phyloP scores from a whole-genome alignment of 1,140 invertebrate species.

The Lordiphosa stackelbergi region DNA sequence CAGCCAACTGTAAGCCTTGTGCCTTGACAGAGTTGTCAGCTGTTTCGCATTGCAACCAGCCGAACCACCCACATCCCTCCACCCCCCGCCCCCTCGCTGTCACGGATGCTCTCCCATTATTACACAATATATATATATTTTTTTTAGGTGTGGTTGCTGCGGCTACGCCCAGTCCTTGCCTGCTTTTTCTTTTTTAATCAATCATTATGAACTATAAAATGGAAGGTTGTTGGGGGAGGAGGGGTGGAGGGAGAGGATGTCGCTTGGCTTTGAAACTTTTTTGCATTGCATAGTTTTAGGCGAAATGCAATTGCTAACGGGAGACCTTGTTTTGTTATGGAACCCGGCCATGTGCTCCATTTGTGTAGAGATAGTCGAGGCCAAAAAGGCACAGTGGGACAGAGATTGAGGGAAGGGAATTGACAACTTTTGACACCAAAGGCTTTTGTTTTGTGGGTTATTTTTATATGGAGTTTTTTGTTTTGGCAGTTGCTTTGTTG shows the following conservation, averaged over 20 bases:
- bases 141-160: constrained; percentile 70
- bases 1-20: constrained; percentile 34
- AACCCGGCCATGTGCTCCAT: constrained; percentile 18
- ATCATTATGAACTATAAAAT: constrained; percentile 64
- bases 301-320: constrained; percentile 32
- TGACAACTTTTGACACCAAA: too few relatives aligned
- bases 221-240: constrained; percentile 1
- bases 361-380: constrained; percentile 2
- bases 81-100: constrained; percentile 15
- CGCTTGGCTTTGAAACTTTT: constrained; percentile 70
- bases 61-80: constrained; percentile 11
- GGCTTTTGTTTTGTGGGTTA: too few relatives aligned
- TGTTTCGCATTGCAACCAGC: constrained; percentile 56
- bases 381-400: too few relatives aligned
- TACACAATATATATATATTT: constrained; percentile 66
- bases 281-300: constrained; percentile 68
- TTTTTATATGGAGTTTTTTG: too few relatives aligned
- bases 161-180: constrained; percentile 52
- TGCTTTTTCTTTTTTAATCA: constrained; percentile 68
- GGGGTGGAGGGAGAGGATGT: constrained; percentile 22
- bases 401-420: too few relatives aligned
- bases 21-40: constrained; percentile 67
- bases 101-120: constrained; percentile 48
- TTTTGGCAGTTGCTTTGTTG: too few relatives aligned
- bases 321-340: constrained; percentile 64